Base-by-base conservation (phyloP, 2,888 invertebrate genomes). In the Ecliptopera silaceata region DNA sequence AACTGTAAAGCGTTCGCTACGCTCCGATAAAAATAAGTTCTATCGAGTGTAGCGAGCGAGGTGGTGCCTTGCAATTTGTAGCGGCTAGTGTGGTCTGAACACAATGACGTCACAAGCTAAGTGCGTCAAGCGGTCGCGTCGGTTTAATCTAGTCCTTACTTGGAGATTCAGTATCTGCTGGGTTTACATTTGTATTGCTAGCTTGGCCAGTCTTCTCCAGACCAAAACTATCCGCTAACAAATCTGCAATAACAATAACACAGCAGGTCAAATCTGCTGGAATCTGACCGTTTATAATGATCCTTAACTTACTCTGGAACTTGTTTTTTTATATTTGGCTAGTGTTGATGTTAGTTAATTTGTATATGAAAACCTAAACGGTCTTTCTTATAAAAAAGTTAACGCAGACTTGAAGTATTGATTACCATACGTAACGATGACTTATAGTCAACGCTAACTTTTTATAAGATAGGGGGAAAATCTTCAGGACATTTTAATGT, bases 211-310 rank as follows among this genome's bases (percentile, higher is more conserved):
- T 79, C 82, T 84, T 85, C 79, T 77, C 73, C 75, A 86, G 79
- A 73, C 86, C 85, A 76, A 87, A 88, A 83, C 87, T 87, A 79
- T 85, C 87, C 70, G 88, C 86, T 78, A 87, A 77, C 73, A 86
- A 79, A 83, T 87, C 87, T 88, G 87, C 68, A 86, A 86, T 71
- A 70, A 83, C 69, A 83, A 78, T 63, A 77, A 72, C 70, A 72
- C 68, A 69, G 71, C 71, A 71, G 67, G 70, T 75, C 69, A 76
- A 70, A 69, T 60, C 70, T 67, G 70, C 71, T 65, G 61, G 53
- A 11, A 26, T 39, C 22, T 38, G n/a, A 4, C 26, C n/a, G 12
- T 34, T 36, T 18, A 15, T 36, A 8, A 36, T 36, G 36, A 15
- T 15, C 15, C 15, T 12, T 13, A 34, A 1, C 12, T 15, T 8